A percentile compares a stretch with the other conserved stretches of the same genome.
Conservation (phyloP, 92 coral and sea anemone genomes). For the Plumapathes pennacea region DNA sequence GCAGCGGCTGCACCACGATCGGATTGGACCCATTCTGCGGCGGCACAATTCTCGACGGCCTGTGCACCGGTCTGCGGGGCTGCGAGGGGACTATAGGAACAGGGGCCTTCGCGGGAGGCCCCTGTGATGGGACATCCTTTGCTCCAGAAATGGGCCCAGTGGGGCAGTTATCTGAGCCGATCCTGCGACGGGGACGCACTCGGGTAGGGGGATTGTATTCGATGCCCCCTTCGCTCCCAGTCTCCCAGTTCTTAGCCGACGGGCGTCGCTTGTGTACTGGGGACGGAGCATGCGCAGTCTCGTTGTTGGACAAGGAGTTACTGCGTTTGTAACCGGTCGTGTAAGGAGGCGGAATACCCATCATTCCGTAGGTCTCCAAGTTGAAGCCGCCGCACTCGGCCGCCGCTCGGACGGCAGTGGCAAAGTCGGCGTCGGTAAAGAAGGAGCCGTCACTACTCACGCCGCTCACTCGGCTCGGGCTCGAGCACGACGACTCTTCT, state of each 20-base stretch:
- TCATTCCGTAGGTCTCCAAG: constrained; percentile 92
- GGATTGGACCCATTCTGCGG: constrained; percentile 56
- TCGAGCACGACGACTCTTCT: constrained; percentile 91
- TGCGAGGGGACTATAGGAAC: constrained; percentile 87
- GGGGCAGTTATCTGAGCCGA: constrained; percentile 57
- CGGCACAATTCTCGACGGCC: constrained; percentile 62
- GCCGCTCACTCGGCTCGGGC: constrained; percentile 86
- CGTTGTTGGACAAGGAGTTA: constrained; percentile 64
- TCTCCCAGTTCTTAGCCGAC: constrained; percentile 69
- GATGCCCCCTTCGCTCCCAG: constrained; percentile 82
- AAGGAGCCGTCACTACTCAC: constrained; percentile 97
- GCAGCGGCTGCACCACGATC: constrained; percentile 85
- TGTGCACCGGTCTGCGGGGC: constrained; percentile 80
- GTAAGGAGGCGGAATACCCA: constrained; percentile 94
- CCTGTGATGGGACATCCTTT: constrained; percentile 38
- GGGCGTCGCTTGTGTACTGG: constrained; percentile 52
- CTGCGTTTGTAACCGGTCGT: constrained; percentile 79
- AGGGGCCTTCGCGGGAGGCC: constrained; percentile 74
- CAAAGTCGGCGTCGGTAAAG: constrained; percentile 98
- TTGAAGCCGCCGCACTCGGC: constrained; percentile 99
- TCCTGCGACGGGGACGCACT: constrained; percentile 75
- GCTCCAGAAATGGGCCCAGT: constrained; percentile 32
- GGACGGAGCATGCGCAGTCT: constrained; percentile 53
- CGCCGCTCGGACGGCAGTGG: constrained; percentile 94
- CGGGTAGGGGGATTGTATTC: constrained; percentile 67